Percentiles rank a stretch among this genome's conserved stretches.
phyloP scores from a whole-genome alignment of 2,797 vertebrate genomes.

The Crocidura indochinensis region DNA sequence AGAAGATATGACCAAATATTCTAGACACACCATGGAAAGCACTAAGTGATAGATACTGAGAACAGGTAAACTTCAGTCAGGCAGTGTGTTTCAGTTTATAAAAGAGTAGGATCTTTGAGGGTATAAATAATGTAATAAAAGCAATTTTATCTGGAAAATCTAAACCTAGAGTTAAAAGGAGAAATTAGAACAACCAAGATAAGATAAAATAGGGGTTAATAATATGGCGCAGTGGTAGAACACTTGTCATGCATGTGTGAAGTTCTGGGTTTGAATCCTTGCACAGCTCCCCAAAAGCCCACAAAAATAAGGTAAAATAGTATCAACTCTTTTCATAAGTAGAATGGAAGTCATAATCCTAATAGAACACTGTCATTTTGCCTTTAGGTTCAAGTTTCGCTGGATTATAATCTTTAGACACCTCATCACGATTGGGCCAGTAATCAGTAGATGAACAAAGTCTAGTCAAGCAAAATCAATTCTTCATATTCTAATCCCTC shows the following conservation, averaged over 20 bases:
- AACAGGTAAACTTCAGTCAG: not conserved
- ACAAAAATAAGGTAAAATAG: no score
- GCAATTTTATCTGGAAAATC: not conserved
- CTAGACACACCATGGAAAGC: slow-evolving; percentile 10
- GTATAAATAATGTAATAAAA: not conserved
- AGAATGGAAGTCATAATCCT: no score
- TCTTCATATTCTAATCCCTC: not conserved
- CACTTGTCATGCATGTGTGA: no score
- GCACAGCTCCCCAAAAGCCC: no score
- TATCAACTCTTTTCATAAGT: not conserved
- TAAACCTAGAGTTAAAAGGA: not conserved
- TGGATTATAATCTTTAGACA: not conserved
- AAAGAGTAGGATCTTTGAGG: not conserved
- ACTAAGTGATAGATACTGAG: not conserved
- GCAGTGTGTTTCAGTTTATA: no score
- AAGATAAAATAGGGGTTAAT: not conserved
- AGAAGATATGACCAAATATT: not conserved
- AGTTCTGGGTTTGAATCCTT: no score
- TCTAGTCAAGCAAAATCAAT: not conserved
- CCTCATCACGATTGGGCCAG: not conserved
- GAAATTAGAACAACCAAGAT: not conserved
- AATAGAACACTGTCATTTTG: not conserved
- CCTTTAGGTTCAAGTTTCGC: not conserved
- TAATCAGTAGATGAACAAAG: not conserved
- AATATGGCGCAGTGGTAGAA: no score